A percentile compares a stretch with the other conserved stretches of the same genome.
These are phyloP conservation scores for Pedetes capensis DNA, from an alignment of 2,113 vertebrate species.

Conservation along the genomic window DNA sequence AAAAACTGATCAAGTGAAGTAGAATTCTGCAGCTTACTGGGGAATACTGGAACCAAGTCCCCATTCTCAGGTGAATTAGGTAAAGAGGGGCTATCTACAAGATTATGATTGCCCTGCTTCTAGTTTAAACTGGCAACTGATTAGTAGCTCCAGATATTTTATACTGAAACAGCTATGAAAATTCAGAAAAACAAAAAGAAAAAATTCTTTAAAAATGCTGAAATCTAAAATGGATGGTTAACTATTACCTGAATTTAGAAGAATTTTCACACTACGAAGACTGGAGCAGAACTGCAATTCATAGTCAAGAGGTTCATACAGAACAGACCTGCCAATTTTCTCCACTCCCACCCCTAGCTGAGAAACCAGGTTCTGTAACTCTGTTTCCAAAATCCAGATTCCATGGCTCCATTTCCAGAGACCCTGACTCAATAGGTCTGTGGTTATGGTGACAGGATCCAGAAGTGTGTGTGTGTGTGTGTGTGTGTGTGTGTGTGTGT, in stretches of 20 bases:
- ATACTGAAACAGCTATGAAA: not conserved
- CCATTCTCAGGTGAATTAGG: not conserved
- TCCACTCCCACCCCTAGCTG: not conserved
- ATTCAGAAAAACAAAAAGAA: not conserved
- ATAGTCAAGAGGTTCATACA: not conserved
- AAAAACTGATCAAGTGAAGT: conserved; percentile 50
- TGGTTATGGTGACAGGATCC: not conserved
- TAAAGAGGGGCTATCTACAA: conserved; percentile 8
- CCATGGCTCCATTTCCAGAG: conserved; percentile 32
- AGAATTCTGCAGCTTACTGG: conserved; percentile 10
- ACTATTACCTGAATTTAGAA: not conserved
- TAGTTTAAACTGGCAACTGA: conserved; percentile 6
- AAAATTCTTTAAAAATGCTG: not conserved
- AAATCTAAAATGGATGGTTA: conserved; percentile 26
- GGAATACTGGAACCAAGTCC: not conserved
- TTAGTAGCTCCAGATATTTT: conserved; percentile 4
- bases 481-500: too few relatives aligned
- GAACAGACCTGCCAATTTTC: not conserved
- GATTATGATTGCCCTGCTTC: not conserved
- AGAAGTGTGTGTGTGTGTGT: too few relatives aligned
- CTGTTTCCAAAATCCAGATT: not conserved
- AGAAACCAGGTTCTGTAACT: not conserved
- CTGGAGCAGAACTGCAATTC: not conserved
- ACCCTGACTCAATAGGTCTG: not conserved
- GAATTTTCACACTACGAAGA: not conserved